Evolutionary conservation across 2,888 invertebrate genomes (phyloP).

Genomic region (Sarcophaga carnaria): DNA sequence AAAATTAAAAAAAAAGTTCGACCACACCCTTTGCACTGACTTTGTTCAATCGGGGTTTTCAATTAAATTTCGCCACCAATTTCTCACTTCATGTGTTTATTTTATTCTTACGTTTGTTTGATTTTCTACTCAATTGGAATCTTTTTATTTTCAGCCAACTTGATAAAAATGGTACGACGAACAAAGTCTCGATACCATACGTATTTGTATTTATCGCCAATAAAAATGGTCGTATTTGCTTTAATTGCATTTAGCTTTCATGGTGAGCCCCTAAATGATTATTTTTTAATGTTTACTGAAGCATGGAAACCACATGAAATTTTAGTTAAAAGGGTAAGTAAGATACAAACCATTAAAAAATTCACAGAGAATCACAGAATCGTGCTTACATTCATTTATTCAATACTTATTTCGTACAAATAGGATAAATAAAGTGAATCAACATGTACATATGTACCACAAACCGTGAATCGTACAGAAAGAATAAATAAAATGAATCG

Average conservation of each 20-base stretch:
- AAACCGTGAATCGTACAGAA: background rate
- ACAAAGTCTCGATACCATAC: slow-evolving; percentile 87
- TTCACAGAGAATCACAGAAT: background rate
- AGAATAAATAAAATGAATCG: background rate
- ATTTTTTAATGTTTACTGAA: slow-evolving; percentile 82
- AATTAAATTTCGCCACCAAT: background rate
- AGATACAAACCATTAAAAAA: slow-evolving; percentile 43
- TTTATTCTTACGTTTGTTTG: slow-evolving; percentile 23
- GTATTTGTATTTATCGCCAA: slow-evolving; percentile 87
- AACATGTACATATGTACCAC: background rate
- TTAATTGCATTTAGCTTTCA: slow-evolving; percentile 84
- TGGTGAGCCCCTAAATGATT: slow-evolving; percentile 74
- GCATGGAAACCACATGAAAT: slow-evolving; percentile 84
- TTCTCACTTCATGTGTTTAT: slow-evolving; percentile 22
- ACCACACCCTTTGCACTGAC: no score
- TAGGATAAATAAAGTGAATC: background rate
- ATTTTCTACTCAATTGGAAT: slow-evolving; percentile 22
- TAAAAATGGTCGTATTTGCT: slow-evolving; percentile 90
- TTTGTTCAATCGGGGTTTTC: background rate
- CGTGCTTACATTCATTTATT: background rate
- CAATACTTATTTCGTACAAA: background rate
- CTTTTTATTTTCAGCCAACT: slow-evolving; percentile 73
- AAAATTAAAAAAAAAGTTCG: no score
- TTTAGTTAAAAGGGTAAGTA: slow-evolving; percentile 83
- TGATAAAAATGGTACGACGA: slow-evolving; percentile 82